Conservation (phyloP, 1,140 invertebrate species). For the Lamellibrachia luymesi region DNA sequence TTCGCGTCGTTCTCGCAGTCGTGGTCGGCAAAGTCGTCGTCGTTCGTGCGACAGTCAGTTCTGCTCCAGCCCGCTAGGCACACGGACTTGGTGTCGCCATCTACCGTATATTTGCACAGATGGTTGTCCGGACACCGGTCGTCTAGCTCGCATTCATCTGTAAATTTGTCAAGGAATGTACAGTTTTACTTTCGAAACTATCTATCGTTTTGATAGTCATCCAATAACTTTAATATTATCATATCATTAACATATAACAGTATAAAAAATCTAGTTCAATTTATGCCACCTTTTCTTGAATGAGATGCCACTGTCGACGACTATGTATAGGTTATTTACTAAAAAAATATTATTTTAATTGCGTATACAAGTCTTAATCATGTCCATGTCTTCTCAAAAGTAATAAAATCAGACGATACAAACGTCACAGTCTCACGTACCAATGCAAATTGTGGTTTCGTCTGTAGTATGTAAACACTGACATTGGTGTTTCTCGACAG, state of each 20-base stretch:
- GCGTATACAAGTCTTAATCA: neutral
- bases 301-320: no score
- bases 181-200: no score
- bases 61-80: neutral
- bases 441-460: neutral
- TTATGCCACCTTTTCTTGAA: no score
- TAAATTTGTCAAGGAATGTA: neutral
- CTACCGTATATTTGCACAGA: neutral
- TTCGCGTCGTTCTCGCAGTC: neutral
- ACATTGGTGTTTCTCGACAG: neutral
- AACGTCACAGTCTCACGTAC: neutral
- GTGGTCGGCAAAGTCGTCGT: neutral
- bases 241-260: no score
- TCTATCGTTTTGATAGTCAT: no score
- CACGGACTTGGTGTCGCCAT: neutral
- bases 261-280: no score
- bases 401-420: neutral
- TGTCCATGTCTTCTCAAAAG: neutral
- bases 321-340: neutral
- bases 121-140: neutral
- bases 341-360: neutral
- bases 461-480: neutral
- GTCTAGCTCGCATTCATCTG: neutral
- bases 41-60: neutral
- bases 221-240: no score